Percentiles rank a stretch among this genome's conserved stretches.
Evolutionary conservation across 1,140 invertebrate genomes (phyloP).

Genomic region (Drosophila parvula): DNA sequence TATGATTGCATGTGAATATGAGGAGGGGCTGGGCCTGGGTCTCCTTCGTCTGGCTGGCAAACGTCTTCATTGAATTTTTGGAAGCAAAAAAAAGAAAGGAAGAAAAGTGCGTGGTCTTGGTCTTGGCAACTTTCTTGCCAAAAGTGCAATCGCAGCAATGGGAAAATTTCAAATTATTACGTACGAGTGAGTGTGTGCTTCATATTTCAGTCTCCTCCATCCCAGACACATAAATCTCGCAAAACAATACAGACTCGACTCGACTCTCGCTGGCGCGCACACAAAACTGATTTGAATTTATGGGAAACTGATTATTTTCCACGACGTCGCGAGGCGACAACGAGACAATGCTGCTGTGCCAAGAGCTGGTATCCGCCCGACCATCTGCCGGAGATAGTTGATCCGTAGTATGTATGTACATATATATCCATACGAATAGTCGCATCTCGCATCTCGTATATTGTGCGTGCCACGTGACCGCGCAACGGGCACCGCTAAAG

Average conservation of each 20-base stretch:
- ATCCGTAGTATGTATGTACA: not conserved
- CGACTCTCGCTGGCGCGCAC: slow-evolving; percentile 15
- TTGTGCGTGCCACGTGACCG: slow-evolving; percentile 53
- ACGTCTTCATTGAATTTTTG: slow-evolving; percentile 37
- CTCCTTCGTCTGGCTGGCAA: slow-evolving; percentile 43
- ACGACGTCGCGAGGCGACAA: slow-evolving; percentile 45
- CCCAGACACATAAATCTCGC: slow-evolving; percentile 76
- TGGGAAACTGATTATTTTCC: slow-evolving; percentile 80
- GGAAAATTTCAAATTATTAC: slow-evolving; percentile 61
- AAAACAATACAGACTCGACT: slow-evolving; percentile 56
- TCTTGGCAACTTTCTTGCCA: slow-evolving; percentile 61
- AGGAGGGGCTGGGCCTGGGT: not conserved
- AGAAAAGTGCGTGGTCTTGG: slow-evolving; percentile 53
- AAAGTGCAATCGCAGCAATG: slow-evolving; percentile 65
- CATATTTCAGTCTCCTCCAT: slow-evolving; percentile 64
- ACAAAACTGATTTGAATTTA: slow-evolving; percentile 78
- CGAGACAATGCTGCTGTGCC: slow-evolving; percentile 51
- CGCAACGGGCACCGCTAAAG: slow-evolving; percentile 58
- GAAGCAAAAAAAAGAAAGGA: not conserved
- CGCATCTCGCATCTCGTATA: not conserved
- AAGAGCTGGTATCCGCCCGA: slow-evolving; percentile 36
- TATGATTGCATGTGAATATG: slow-evolving; percentile 54
- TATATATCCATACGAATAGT: not conserved
- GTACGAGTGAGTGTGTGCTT: slow-evolving; percentile 45
- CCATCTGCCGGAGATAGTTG: slow-evolving; percentile 42